Evolutionary conservation across 2,113 vertebrate species (phyloP), one percentile per base, ranked within the genome.

Genomic region (Halichoeres trimaculatus): DNA sequence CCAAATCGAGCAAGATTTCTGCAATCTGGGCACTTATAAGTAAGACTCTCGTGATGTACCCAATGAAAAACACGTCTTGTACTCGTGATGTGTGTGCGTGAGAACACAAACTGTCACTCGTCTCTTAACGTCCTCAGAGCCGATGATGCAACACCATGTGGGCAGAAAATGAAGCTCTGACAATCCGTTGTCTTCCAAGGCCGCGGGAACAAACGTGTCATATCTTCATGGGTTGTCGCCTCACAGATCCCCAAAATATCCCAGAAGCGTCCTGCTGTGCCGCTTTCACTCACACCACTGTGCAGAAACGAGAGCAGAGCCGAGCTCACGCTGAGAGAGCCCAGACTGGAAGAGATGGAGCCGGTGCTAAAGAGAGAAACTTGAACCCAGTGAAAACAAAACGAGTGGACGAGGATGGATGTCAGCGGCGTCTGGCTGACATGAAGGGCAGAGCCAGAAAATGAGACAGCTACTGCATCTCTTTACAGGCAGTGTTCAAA

Each of bases 201-300:
- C 68, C 73, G 53, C 58, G 0, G 51, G 56, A 51, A 57, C 57
- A 52, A 41, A 62, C 22, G 11, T 3, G 36, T 35, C 64, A 14
- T 36, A 12, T 48, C 59, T 65, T 76, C 51, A 38, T 16, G 34
- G 61, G 38, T 11, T 8, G 22, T 16, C 23, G 30, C 38, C 36
- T 2, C 5, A 40, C 50, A 61, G 6, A 61, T 47, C 38, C 74
- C 62, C 12, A 48, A 81, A 81, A 81, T 81, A 81, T 61, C 73
- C 51, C 65, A 47, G 69, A 59, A 40, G 11, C 8, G 1, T n/a
- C 78, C 77, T 1, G 62, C 74, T 68, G 67, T 6, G 74, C 50
- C 20, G 56, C 68, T 11, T 34, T 61, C 60, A 38, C 61, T 2
- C 61, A 4, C n/a, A 23, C 53, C 17, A 48, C 62, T 41, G 53